phyloP scores from a whole-genome alignment of 2,888 invertebrate species.

The Drosophila demipolita region DNA sequence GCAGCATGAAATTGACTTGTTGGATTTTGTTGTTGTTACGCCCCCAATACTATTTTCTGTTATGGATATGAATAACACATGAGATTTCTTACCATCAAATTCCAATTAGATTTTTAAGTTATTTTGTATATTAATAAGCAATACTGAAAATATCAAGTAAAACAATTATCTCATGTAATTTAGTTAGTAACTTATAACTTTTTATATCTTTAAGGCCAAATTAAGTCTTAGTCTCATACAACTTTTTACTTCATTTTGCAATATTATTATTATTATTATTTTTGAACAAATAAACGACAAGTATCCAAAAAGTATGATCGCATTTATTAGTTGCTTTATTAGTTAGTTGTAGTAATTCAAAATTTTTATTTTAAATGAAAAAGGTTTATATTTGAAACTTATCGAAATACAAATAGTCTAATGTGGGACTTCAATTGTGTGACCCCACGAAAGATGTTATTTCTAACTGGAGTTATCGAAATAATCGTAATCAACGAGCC shows the following conservation, averaged over 20 bases:
- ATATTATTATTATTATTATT: constrained; percentile 72
- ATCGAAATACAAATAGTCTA: no score
- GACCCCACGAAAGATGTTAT: neutral
- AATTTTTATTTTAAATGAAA: neutral
- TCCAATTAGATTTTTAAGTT: constrained; percentile 44
- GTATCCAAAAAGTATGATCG: constrained; percentile 21
- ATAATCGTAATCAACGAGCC: constrained; percentile 8
- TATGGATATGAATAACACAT: constrained; percentile 45
- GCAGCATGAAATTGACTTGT: constrained; percentile 19
- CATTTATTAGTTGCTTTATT: neutral
- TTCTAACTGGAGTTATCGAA: constrained; percentile 7
- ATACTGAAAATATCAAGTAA: constrained; percentile 20
- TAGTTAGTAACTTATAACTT: constrained; percentile 59
- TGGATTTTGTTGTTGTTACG: constrained; percentile 36
- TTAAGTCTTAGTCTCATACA: constrained; percentile 62
- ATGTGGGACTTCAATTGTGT: neutral
- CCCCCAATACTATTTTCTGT: constrained; percentile 33
- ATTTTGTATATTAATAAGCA: constrained; percentile 22
- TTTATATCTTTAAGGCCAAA: constrained; percentile 57
- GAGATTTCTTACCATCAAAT: constrained; percentile 51
- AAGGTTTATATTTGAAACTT: neutral
- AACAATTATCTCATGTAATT: constrained; percentile 70
- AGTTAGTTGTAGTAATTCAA: no score
- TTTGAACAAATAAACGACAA: constrained; percentile 70
- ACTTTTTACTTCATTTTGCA: constrained; percentile 67